Percentiles rank a stretch among this genome's conserved stretches.
phyloP scores from a whole-genome alignment of 2,888 invertebrate genomes.

The Zeuzera pyrina region DNA sequence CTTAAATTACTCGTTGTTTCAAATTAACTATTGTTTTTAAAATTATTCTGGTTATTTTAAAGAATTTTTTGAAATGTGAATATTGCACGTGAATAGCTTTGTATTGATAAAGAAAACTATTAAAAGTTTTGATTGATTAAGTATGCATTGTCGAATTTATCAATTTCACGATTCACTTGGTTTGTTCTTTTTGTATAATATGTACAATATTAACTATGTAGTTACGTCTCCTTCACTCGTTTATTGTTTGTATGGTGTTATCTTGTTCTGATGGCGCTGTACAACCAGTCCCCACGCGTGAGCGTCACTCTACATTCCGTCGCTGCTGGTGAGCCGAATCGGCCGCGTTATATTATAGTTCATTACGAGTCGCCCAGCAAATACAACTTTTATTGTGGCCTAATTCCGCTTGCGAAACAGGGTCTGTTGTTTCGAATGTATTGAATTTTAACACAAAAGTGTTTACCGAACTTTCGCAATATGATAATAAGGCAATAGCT shows the following conservation, averaged over 20 bases:
- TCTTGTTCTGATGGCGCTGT: slow-evolving; percentile 23
- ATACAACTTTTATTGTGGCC: no score
- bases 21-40: no score
- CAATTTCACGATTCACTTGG: slow-evolving; percentile 22
- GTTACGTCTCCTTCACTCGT: slow-evolving; percentile 27
- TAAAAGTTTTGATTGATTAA: slow-evolving; percentile 7
- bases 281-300: not conserved
- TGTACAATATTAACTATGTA: slow-evolving; percentile 13
- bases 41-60: no score
- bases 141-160: slow-evolving; percentile 6
- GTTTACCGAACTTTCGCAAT: slow-evolving; percentile 17
- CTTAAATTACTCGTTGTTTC: no score
- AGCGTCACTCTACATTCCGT: slow-evolving; percentile 34
- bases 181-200: no score
- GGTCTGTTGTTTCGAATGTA: slow-evolving; percentile 2
- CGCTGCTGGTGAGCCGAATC: slow-evolving; percentile 34
- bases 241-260: slow-evolving; percentile 31
- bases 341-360: slow-evolving; percentile 46
- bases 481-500: slow-evolving; percentile 28
- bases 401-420: no score
- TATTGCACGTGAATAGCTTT: no score
- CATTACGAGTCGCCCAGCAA: no score
- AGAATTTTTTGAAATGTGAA: no score
- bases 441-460: slow-evolving; percentile 1
- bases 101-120: no score